These are phyloP conservation scores for Sycobia sp. DNA, from an alignment of 1,140 invertebrate species.

Conservation along the genomic window DNA sequence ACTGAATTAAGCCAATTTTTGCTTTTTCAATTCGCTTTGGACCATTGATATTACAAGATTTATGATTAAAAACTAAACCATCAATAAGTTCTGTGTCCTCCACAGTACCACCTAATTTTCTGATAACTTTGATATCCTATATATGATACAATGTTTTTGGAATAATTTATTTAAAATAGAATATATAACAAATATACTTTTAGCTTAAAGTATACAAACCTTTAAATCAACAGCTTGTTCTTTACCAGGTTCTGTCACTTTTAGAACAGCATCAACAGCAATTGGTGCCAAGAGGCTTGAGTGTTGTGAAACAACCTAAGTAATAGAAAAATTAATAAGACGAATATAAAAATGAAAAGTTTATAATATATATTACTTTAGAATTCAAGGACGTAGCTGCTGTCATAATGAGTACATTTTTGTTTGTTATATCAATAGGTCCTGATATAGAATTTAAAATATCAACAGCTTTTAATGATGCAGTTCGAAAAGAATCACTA, in stretches of 20 bases:
- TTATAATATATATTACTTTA: conserved; percentile 70
- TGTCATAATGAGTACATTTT: conserved; percentile 87
- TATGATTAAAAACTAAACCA: conserved; percentile 92
- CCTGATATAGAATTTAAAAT: conserved; percentile 86
- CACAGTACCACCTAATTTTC: conserved; percentile 95
- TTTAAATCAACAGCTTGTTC: conserved; percentile 71
- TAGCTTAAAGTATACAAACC: conserved; percentile 34
- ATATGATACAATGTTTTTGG: conserved; percentile 11
- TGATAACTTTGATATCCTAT: conserved; percentile 92
- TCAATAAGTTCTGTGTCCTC: conserved; percentile 97
- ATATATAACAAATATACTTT: conserved; percentile 7
- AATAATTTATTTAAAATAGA: not conserved
- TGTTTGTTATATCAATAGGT: conserved; percentile 86
- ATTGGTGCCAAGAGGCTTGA: conserved; percentile 92
- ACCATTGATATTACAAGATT: conserved; percentile 86
- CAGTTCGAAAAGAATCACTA: conserved; percentile 95
- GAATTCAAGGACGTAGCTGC: conserved; percentile 98
- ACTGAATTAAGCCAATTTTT: conserved; percentile 98
- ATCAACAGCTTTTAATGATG: conserved; percentile 82
- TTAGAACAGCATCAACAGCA: conserved; percentile 95
- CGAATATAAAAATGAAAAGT: not conserved
- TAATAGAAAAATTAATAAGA: not conserved
- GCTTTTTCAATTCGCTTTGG: conserved; percentile 95
- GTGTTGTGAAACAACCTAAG: conserved; percentile 92
- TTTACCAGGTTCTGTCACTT: conserved; percentile 71